Percentiles rank a stretch among this genome's conserved stretches.
Conservation (phyloP, 2,888 invertebrate genomes). For the Yponomeuta sedellus region DNA sequence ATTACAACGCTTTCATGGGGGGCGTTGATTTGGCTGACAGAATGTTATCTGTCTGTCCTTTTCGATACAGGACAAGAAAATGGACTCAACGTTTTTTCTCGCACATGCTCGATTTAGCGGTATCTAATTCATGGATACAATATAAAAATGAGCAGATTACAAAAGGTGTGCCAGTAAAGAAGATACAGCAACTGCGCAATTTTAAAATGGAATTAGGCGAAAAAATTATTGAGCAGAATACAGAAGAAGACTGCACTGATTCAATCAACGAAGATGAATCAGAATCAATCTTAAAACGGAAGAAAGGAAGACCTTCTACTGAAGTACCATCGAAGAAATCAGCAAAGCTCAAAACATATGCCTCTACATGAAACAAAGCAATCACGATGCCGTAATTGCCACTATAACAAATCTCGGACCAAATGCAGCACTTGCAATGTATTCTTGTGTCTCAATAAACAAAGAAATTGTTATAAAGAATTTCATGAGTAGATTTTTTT, state of each 20-base stretch:
- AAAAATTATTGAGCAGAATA: neutral
- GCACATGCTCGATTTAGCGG: conserved; percentile 8
- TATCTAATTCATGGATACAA: conserved; percentile 1
- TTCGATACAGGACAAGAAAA: conserved; percentile 10
- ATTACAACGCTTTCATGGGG: conserved; percentile 5
- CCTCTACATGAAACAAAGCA: neutral
- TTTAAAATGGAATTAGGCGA: conserved; percentile 8
- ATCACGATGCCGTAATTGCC: neutral
- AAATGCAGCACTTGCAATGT: neutral
- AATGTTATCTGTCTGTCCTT: conserved; percentile 10
- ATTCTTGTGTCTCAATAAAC: neutral
- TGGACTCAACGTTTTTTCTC: conserved; percentile 9
- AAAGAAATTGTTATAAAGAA: neutral
- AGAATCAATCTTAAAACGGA: neutral
- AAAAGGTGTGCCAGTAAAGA: neutral
- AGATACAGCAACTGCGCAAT: conserved; percentile 5
- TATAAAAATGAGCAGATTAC: neutral
- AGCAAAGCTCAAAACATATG: neutral
- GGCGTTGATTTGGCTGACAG: conserved; percentile 10
- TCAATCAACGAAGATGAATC: neutral
- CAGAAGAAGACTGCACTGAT: neutral
- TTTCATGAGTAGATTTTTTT: neutral
- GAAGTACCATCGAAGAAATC: neutral
- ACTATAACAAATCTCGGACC: neutral
- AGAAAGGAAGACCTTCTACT: conserved; percentile 7